phyloP scores from a whole-genome alignment of 2,113 vertebrate species.

The Notechis scutatus region DNA sequence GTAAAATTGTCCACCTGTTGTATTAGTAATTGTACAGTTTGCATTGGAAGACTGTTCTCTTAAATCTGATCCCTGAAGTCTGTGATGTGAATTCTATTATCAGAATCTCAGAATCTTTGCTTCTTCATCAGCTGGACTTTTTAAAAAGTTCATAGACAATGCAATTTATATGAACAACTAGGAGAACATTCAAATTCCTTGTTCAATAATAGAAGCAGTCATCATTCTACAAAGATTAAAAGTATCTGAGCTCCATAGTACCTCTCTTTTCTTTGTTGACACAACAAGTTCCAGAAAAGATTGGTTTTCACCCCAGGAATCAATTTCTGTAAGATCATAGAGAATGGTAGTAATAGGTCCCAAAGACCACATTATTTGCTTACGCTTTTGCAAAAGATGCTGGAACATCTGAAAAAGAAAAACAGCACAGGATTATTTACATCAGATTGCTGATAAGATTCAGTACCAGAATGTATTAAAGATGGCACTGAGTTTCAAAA shows the following conservation, averaged over 20 bases:
- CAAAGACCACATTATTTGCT: constrained; percentile 81
- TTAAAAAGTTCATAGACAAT: neutral
- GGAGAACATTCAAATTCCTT: neutral
- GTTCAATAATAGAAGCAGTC: neutral
- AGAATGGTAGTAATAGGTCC: constrained; percentile 84
- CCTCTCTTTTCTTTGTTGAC: constrained; percentile 84
- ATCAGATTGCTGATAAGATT: neutral
- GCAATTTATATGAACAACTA: neutral
- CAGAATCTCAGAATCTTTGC: neutral
- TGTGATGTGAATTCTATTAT: neutral
- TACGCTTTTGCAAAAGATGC: constrained; percentile 86
- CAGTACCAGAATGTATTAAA: neutral
- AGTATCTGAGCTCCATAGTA: constrained; percentile 40
- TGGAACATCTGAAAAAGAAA: constrained; percentile 83
- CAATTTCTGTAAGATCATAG: constrained; percentile 93
- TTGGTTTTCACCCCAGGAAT: constrained; percentile 86
- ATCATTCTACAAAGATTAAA: neutral
- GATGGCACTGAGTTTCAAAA: neutral
- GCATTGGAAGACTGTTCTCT: neutral
- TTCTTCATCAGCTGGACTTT: neutral
- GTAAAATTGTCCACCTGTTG: neutral
- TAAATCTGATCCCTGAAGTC: neutral
- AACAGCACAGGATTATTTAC: neutral
- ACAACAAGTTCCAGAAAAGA: constrained; percentile 92
- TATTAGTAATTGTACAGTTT: neutral